A percentile compares a stretch with the other conserved stretches of the same genome.
Conservation (phyloP, 2,113 vertebrate genomes). For the Pluvialis apricaria region DNA sequence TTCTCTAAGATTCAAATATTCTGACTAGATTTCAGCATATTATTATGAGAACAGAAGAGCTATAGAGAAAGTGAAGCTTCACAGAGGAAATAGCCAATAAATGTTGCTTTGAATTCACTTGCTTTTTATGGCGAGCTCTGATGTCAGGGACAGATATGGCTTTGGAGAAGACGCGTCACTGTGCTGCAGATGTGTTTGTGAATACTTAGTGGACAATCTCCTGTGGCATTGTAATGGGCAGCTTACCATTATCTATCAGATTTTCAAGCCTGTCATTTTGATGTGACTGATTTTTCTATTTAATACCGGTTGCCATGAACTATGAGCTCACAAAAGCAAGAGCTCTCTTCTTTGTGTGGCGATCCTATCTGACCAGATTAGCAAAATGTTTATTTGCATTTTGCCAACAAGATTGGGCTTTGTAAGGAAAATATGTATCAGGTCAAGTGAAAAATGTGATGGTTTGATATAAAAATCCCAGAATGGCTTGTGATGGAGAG, state of each 20-base stretch:
- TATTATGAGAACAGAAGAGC: slow-evolving; percentile 45
- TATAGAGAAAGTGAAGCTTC: slow-evolving; percentile 12
- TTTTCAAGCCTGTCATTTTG: slow-evolving; percentile 13
- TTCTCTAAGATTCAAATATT: slow-evolving; percentile 53
- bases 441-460: neutral
- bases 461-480: neutral
- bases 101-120: slow-evolving; percentile 24
- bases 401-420: neutral
- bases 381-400: neutral
- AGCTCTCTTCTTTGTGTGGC: neutral
- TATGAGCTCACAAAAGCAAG: neutral
- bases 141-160: slow-evolving; percentile 5
- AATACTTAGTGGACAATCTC: slow-evolving; percentile 2
- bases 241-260: neutral
- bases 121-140: slow-evolving; percentile 42
- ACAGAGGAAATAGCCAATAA: slow-evolving; percentile 47
- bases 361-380: neutral
- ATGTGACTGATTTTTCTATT: neutral
- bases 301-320: neutral
- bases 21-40: slow-evolving; percentile 37
- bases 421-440: neutral
- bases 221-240: neutral
- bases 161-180: neutral
- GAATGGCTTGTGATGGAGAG: neutral
- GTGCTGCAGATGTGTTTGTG: slow-evolving; percentile 27